Base-by-base conservation (phyloP, 35 echinoderm and acorn worm genomes). In the Patiria miniata region DNA sequence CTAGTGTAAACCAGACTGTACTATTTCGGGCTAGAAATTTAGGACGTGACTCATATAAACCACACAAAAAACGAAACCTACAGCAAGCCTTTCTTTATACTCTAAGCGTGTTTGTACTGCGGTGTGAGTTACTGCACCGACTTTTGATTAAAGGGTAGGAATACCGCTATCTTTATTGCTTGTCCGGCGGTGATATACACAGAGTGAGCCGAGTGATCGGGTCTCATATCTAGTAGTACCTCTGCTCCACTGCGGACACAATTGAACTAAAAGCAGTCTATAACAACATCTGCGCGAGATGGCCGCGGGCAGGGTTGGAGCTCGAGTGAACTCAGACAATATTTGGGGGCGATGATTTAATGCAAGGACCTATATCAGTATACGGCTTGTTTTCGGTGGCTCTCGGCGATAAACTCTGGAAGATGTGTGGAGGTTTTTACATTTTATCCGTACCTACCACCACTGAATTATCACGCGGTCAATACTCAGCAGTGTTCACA, bases 321-420 rank as follows among this genome's bases (percentile, higher is more conserved):
- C 65, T 73, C 65, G 65, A 73, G 65, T 73, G 34, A 73, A 73
- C 65, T 73, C 29, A 14, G 34, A 73, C 65, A 73, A 73, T 73
- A 73, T 73, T 73, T 73, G 21, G 26, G 26, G 19, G 30, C 21
- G 65, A 73, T 36, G 65, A 73, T 73, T 30, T 14, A 34, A 36
- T 36, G 65, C 26, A 9, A 14, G 34, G 26, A 15, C 10, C 23
- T 22, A 73, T 36, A 34, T 34, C 34, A 16, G 1, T 0, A n/a
- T n/a, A 73, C 65, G 65, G 26, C 65, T 73, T 73, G 12, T 47
- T 47, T 47, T 47, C n/a, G 12, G 65, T 73, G 65, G 65, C 65
- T 10, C 23, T 23, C 65, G 65, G 65, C 18, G 14, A 73, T n/a
- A 47, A 47, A 47, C 42, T 47, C 42, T 6, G 4, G 42, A 47